phyloP scores from a whole-genome alignment of 2,113 vertebrate genomes.

The Zeus faber region DNA sequence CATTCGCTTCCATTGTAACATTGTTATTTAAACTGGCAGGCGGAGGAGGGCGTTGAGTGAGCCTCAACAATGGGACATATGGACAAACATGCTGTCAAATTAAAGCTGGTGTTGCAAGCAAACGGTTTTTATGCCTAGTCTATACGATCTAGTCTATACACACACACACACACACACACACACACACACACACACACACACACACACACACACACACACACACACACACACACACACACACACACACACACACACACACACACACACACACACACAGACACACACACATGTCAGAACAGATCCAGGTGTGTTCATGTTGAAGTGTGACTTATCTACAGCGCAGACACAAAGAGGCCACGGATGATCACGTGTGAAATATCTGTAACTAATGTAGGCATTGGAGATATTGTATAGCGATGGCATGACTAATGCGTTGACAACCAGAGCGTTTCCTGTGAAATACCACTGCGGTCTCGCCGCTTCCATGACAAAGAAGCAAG shows the following conservation, averaged over 20 bases:
- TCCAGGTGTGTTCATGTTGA: background rate
- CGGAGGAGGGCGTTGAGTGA: background rate
- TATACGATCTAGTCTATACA: too few relatives aligned
- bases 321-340: conserved; percentile 3
- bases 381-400: background rate
- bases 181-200: too few relatives aligned
- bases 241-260: too few relatives aligned
- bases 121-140: background rate
- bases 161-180: too few relatives aligned
- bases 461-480: too few relatives aligned
- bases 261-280: too few relatives aligned
- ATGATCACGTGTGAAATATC: background rate
- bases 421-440: background rate
- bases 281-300: too few relatives aligned
- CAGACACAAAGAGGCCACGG: conserved; percentile 3
- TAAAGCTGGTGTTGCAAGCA: too few relatives aligned
- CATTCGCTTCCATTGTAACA: background rate
- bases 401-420: background rate
- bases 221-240: too few relatives aligned
- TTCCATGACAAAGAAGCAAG: too few relatives aligned
- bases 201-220: too few relatives aligned
- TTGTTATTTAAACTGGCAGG: background rate
- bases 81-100: background rate
- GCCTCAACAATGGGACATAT: background rate
- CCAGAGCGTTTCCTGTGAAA: too few relatives aligned